A percentile compares a stretch with the other conserved stretches of the same genome.
These are phyloP conservation scores for Parasteatoda lunata DNA, from an alignment of 2,888 invertebrate genomes.

Conservation along the genomic window DNA sequence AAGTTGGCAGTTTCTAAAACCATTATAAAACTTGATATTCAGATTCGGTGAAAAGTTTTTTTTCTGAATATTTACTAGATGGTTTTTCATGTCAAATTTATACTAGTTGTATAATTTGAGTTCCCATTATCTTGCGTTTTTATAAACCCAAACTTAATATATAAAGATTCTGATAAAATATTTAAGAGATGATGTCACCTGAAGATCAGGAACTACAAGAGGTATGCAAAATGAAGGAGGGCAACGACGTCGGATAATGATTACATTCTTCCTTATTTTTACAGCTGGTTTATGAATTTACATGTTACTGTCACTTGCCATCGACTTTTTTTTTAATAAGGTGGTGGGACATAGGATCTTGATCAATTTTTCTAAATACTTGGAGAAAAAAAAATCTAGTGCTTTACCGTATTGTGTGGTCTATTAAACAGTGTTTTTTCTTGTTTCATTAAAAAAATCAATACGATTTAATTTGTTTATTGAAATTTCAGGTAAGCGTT, in stretches of 20 bases:
- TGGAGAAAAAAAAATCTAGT: too few species aligned
- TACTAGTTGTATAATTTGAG: not conserved
- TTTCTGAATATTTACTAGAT: not conserved
- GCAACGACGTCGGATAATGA: constrained; percentile 5
- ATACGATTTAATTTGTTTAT: too few species aligned
- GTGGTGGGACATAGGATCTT: too few species aligned
- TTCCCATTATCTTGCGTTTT: not conserved
- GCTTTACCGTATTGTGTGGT: too few species aligned
- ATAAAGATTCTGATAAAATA: not conserved
- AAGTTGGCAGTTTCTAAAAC: not conserved
- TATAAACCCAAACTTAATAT: not conserved
- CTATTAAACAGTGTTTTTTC: too few species aligned
- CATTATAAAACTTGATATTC: not conserved
- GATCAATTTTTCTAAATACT: too few species aligned
- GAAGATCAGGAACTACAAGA: constrained; percentile 3
- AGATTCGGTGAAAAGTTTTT: not conserved
- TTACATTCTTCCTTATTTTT: not conserved
- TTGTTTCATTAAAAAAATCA: too few species aligned
- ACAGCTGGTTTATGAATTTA: too few species aligned
- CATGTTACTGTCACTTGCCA: too few species aligned
- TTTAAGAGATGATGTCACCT: not conserved
- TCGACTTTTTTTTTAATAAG: too few species aligned
- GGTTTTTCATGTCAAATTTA: not conserved
- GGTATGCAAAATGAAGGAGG: not conserved
- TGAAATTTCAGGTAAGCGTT: too few species aligned